phyloP scores from a whole-genome alignment of 2,888 invertebrate genomes.

The Mesochorus sp. region DNA sequence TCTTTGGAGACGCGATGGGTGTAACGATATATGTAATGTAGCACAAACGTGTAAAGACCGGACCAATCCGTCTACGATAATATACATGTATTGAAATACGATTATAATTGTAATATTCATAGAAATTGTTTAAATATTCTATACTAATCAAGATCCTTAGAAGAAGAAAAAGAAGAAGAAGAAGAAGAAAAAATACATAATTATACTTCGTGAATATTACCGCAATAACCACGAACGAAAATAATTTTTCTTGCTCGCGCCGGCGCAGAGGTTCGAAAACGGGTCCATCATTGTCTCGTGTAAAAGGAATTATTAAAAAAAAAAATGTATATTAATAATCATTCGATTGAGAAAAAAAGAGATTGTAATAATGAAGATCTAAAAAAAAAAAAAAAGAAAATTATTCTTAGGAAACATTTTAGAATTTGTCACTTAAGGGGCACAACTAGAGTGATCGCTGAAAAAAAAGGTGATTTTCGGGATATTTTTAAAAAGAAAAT shows the following conservation, averaged over 20 bases:
- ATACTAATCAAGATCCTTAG: conserved; percentile 20
- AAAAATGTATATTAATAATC: neutral
- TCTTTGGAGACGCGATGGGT: conserved; percentile 32
- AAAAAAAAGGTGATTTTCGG: too few species aligned
- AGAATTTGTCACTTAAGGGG: neutral
- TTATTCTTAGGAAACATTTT: neutral
- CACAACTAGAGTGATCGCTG: too few species aligned
- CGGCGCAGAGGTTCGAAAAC: conserved; percentile 72
- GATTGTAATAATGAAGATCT: neutral
- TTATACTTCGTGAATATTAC: neutral
- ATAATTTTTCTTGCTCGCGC: conserved; percentile 63
- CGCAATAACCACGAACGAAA: too few species aligned
- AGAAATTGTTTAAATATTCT: conserved; percentile 2
- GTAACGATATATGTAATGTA: conserved; percentile 25
- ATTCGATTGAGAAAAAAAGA: neutral
- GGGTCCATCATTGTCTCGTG: conserved; percentile 71
- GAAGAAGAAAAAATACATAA: neutral
- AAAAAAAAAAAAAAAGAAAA: neutral
- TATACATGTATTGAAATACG: conserved; percentile 7
- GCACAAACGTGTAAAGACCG: conserved; percentile 61
- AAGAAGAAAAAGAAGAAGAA: neutral
- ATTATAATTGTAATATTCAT: neutral
- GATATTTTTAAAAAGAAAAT: too few species aligned
- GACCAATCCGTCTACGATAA: conserved; percentile 64
- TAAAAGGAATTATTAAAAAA: conserved; percentile 36